Base-by-base conservation (phyloP, 2,888 invertebrate species). In the Melieria picta region DNA sequence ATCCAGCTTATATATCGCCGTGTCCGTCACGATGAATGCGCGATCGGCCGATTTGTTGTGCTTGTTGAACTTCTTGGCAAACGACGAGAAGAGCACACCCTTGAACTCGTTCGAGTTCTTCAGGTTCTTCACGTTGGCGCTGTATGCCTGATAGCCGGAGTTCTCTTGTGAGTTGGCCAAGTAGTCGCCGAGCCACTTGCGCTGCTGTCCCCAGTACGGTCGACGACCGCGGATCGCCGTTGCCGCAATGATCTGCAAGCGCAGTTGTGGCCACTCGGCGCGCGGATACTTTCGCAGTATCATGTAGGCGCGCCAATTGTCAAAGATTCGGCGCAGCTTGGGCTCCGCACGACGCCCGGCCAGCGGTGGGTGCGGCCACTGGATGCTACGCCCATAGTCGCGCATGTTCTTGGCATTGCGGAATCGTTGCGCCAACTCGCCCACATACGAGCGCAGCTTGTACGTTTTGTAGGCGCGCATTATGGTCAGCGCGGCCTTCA, bases 241-340 rank as follows among this genome's bases (percentile, higher is more conserved):
- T 4, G 92, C 94, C 0, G 95, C 93, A 13, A 91, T 89, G 77
- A 94, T 91, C 88, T 95, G 95, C 72, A 94, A 85, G 71, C 92
- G 90, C 78, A 98, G 90, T 85, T 96, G 94, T 7, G 95, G 94
- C 95, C 98, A 95, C 82, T 97, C 95, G 48, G 90, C 89, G 71
- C 90, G 88, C 2, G 95, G 96, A 76, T 96, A 91, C 72, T 92
- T 92, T 79, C 90, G 89, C n/a, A 98, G 90, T 68, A 95, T 91
- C 90, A 94, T 94, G 87, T 89, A 92, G 0, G 97, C 97, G 71
- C 96, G 89, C 98, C 98, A 98, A 77, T 93, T 89, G n/a, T 92
- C 89, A 82, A 90, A 93, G 11, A 93, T 90, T 64, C 88, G 88
- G 69, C 89, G 90, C 73, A 94, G 87, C 30, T 90, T 85, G 3